Evolutionary conservation across 2,113 vertebrate genomes (phyloP).

Genomic region (Ailurus styani): DNA sequence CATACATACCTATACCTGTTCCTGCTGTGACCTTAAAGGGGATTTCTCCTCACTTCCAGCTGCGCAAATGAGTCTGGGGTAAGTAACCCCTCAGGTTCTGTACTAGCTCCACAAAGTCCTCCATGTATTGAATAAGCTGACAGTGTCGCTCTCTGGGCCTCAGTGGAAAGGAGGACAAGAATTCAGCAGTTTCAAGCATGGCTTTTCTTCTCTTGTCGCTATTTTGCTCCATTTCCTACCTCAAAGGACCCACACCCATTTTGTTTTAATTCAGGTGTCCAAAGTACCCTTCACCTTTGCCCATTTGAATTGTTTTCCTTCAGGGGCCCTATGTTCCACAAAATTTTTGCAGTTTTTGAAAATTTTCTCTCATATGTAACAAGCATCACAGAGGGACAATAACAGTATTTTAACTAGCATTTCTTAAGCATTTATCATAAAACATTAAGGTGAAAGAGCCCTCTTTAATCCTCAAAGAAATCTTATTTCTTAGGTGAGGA

Average conservation of each 20-base stretch:
- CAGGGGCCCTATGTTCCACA: neutral
- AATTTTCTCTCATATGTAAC: neutral
- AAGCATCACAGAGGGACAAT: neutral
- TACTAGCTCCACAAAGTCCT: neutral
- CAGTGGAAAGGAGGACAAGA: neutral
- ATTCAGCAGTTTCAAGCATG: neutral
- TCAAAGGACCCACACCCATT: neutral
- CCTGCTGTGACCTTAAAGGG: accelerated
- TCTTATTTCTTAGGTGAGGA: neutral
- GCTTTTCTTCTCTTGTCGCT: neutral
- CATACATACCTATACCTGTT: no score
- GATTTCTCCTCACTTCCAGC: neutral
- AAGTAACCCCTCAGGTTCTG: neutral
- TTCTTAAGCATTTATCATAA: neutral
- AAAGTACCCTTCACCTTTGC: neutral
- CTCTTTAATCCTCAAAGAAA: neutral
- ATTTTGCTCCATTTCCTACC: neutral
- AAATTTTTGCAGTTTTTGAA: neutral
- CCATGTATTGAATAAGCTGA: neutral
- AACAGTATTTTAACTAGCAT: neutral
- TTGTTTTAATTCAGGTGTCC: neutral
- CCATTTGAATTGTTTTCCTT: neutral
- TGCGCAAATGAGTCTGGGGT: neutral
- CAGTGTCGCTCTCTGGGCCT: neutral
- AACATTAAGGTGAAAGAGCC: neutral